Conservation (phyloP, 2,113 vertebrate species). For the Henicopernis longicauda region DNA sequence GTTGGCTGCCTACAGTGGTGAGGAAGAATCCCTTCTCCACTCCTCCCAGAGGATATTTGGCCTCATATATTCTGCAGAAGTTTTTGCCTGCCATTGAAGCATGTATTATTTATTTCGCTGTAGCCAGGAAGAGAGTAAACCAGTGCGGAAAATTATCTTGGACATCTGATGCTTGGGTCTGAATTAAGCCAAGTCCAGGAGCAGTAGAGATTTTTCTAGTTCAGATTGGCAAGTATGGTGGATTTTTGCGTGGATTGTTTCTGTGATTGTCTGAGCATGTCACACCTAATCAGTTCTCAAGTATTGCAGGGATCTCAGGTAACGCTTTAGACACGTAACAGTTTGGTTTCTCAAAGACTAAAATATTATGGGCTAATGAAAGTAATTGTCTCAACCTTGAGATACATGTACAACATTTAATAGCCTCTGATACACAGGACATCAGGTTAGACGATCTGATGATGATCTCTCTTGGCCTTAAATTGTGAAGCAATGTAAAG, state of each 20-base stretch:
- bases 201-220: neutral
- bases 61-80: slow-evolving; percentile 16
- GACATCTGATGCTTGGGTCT: neutral
- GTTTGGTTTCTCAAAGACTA: neutral
- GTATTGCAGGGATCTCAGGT: neutral
- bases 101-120: slow-evolving; percentile 36
- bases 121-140: neutral
- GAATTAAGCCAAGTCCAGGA: neutral
- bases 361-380: neutral
- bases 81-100: slow-evolving; percentile 11
- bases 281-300: neutral
- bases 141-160: neutral
- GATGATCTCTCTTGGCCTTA: neutral
- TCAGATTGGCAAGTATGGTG: neutral
- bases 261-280: neutral
- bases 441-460: neutral
- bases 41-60: neutral
- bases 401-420: neutral
- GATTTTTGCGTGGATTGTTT: neutral
- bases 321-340: neutral
- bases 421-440: neutral
- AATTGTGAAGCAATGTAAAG: neutral
- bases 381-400: neutral
- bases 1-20: neutral
- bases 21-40: neutral